Percentiles rank a stretch among this genome's conserved stretches.
These are phyloP conservation scores for Polyergus mexicanus DNA, from an alignment of 1,140 invertebrate species.

Conservation along the genomic window DNA sequence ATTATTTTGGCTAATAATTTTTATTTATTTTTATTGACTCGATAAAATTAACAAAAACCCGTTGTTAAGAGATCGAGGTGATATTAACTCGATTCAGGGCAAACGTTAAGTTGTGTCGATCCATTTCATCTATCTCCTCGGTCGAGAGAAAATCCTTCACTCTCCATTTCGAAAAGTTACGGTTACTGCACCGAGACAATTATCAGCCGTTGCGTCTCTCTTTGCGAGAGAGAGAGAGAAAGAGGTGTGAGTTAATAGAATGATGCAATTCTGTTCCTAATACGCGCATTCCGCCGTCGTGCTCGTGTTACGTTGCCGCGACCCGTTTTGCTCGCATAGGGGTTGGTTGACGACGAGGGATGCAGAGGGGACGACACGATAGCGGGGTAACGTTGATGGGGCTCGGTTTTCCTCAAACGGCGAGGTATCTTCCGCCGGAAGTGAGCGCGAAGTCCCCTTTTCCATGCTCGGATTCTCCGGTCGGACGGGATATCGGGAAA, in stretches of 20 bases:
- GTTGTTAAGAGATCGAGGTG: neutral
- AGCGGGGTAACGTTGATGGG: slow-evolving; percentile 40
- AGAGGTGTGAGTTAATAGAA: slow-evolving; percentile 4
- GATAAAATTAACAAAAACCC: neutral
- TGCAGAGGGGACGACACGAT: neutral
- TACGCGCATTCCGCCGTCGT: slow-evolving; percentile 27
- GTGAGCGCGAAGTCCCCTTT: slow-evolving; percentile 15
- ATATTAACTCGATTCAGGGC: neutral
- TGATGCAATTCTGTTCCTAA: slow-evolving; percentile 25
- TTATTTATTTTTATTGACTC: neutral
- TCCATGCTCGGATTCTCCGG: slow-evolving; percentile 35
- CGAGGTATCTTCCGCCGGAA: slow-evolving; percentile 1
- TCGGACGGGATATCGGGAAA: slow-evolving; percentile 25
- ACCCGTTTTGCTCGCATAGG: slow-evolving; percentile 20
- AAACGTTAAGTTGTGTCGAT: neutral
- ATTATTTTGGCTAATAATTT: neutral
- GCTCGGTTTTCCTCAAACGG: slow-evolving; percentile 15
- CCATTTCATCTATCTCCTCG: neutral
- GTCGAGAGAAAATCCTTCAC: too few species aligned
- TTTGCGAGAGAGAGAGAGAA: neutral
- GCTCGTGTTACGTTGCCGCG: neutral
- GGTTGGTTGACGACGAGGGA: neutral
- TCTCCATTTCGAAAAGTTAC: neutral
- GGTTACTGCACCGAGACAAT: slow-evolving; percentile 36
- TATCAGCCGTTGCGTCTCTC: slow-evolving; percentile 38